Percentiles rank a stretch among this genome's conserved stretches.
Conservation (phyloP, 35 echinoderm and acorn worm genomes). For the Holothuria glaberrima region DNA sequence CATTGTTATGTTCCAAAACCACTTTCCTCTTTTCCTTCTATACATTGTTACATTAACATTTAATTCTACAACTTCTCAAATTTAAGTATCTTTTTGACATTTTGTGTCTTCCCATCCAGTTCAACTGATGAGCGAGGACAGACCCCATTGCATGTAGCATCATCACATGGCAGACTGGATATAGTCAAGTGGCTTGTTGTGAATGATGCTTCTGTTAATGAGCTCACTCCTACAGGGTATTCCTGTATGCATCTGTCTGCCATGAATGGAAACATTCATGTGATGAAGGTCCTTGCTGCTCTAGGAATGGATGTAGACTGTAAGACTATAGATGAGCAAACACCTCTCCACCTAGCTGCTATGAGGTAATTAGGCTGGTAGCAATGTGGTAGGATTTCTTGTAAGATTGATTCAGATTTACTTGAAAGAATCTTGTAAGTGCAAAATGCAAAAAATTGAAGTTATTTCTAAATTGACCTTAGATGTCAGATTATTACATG, state of each 20-base stretch:
- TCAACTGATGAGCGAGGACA: slow-evolving; percentile 80
- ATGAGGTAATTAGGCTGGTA: slow-evolving; percentile 76
- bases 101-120: background rate
- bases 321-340: slow-evolving; percentile 87
- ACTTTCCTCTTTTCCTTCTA: no score
- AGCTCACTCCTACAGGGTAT: slow-evolving; percentile 91
- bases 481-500: no score
- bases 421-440: no score
- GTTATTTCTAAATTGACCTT: no score
- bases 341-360: slow-evolving; percentile 90
- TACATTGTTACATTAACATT: no score
- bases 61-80: no score
- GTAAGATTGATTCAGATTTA: no score
- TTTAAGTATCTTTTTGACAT: no score
- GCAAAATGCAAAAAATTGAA: no score
- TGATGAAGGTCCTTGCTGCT: slow-evolving; percentile 80
- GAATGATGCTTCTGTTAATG: slow-evolving; percentile 72
- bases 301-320: slow-evolving; percentile 76
- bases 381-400: no score
- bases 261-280: slow-evolving; percentile 81
- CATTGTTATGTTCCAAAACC: no score
- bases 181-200: slow-evolving; percentile 83
- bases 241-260: slow-evolving; percentile 87
- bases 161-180: slow-evolving; percentile 64
- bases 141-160: slow-evolving; percentile 79